These are phyloP conservation scores for Thunnus albacares DNA, from an alignment of 2,797 vertebrate genomes.

Conservation along the genomic window DNA sequence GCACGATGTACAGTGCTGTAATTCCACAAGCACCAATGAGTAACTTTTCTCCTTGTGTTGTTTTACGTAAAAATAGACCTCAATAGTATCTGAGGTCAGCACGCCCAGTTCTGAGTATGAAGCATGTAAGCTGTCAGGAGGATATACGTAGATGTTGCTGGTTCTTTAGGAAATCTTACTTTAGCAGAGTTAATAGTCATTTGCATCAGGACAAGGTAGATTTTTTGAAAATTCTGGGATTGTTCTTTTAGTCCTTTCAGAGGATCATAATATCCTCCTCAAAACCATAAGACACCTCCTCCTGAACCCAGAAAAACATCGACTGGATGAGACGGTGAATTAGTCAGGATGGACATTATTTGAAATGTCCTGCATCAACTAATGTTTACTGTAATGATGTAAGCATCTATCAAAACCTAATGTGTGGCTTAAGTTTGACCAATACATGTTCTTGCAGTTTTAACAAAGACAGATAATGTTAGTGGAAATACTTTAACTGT, in stretches of 20 bases:
- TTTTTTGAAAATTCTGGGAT: not conserved
- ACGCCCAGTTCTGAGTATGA: not conserved
- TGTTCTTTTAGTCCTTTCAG: not conserved
- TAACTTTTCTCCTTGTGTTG: slow-evolving; percentile 5
- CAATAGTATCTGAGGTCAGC: not conserved
- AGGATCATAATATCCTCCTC: not conserved
- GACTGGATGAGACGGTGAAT: not conserved
- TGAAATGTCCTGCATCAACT: not conserved
- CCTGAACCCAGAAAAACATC: not conserved
- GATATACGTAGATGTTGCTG: not conserved
- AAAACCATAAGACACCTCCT: not conserved
- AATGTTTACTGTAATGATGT: not conserved
- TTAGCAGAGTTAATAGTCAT: not conserved
- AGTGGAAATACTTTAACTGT: too few relatives aligned
- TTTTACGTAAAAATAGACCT: slow-evolving; percentile 19
- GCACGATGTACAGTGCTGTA: slow-evolving; percentile 4
- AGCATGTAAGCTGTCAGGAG: not conserved
- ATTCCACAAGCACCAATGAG: slow-evolving; percentile 5
- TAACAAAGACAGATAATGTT: too few relatives aligned
- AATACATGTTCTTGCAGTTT: not conserved
- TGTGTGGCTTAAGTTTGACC: not conserved
- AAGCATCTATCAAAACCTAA: not conserved
- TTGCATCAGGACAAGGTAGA: not conserved
- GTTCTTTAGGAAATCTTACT: slow-evolving; percentile 5
- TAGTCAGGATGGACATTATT: not conserved